Base-by-base conservation (phyloP, 2,888 invertebrate species). In the Eretmocerus hayati region DNA sequence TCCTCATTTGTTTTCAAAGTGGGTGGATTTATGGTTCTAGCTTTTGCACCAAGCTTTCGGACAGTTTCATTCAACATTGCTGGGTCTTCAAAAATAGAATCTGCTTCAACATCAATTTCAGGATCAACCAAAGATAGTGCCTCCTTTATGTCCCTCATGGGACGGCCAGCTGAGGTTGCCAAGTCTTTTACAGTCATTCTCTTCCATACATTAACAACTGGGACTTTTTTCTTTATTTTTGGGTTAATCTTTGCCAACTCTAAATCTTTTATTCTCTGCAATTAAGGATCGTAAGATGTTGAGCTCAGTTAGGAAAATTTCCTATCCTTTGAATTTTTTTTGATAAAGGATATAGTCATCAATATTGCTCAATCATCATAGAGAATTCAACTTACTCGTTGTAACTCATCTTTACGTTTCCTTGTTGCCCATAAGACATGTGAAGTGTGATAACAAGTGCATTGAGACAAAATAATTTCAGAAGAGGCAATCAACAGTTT, bases 181-280 rank as follows among this genome's bases (percentile, higher is more conserved):
- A 94, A 67, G 60, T 93, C 85, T 21, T 68, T 64, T 0, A 91
- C 83, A 0, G 88, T 89, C 80, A 93, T 92, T 61, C 85, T 80
- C 38, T 79, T 74, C 89, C 90, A 90, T 53, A 92, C 76, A 40
- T 83, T 81, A 0, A 88, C 72, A 2, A 83, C 74, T 13, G 55
- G 54, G 1, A 46, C 2, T 54, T 68, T 67, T 2, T 62, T 77
- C 33, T 72, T 71, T 5, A 75, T 66, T 68, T 83, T 83, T 2
- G 79, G 78, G 9, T 78, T 66, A 80, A 77, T 50, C 83, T 79
- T 11, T 81, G 74, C 62, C 74, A 73, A 11, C 66, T 64, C 9
- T n/a, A n/a, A n/a, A n/a, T n/a, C n/a, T 73, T 66, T 44, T 9
- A 22, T 75, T 76, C 77, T 77, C 76, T 59, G 20, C 67, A 70